phyloP scores from a whole-genome alignment of 2,888 invertebrate species.

The Byasa hedistus region DNA sequence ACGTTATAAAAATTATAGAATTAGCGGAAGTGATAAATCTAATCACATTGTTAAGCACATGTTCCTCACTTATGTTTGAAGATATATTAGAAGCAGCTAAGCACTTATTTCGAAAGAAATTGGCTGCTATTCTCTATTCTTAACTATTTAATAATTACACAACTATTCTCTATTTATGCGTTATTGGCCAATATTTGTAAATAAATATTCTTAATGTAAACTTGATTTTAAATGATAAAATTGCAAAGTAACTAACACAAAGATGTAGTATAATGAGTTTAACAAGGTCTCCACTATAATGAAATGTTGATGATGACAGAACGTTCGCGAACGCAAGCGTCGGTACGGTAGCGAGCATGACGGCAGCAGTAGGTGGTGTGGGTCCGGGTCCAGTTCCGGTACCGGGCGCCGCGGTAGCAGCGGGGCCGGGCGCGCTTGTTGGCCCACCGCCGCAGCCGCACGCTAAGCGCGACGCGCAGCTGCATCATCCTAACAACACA shows the following conservation, averaged over 20 bases:
- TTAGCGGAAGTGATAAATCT: background rate
- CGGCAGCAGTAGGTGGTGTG: slow-evolving; percentile 36
- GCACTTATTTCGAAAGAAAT: too few species aligned
- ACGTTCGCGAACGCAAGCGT: slow-evolving; percentile 24
- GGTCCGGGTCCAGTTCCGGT: slow-evolving; percentile 39
- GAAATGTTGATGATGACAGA: background rate
- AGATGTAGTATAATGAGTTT: too few species aligned
- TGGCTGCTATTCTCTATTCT: too few species aligned
- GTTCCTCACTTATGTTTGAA: too few species aligned
- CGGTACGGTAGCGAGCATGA: slow-evolving; percentile 16
- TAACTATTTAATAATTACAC: too few species aligned
- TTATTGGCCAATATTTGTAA: too few species aligned
- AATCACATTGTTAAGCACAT: background rate
- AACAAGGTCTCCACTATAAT: too few species aligned
- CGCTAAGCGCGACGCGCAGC: slow-evolving; percentile 62
- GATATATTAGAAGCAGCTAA: too few species aligned
- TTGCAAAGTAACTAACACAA: too few species aligned
- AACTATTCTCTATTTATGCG: too few species aligned
- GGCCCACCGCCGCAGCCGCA: slow-evolving; percentile 45
- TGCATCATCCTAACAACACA: slow-evolving; percentile 53
- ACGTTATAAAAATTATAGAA: background rate
- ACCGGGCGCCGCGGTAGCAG: slow-evolving; percentile 30
- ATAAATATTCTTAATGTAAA: too few species aligned
- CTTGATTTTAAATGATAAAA: too few species aligned
- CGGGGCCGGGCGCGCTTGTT: slow-evolving; percentile 33